Evolutionary conservation across 1,140 invertebrate species (phyloP), one percentile per base, ranked within the genome.

Genomic region (Drosophila pallidifrons): DNA sequence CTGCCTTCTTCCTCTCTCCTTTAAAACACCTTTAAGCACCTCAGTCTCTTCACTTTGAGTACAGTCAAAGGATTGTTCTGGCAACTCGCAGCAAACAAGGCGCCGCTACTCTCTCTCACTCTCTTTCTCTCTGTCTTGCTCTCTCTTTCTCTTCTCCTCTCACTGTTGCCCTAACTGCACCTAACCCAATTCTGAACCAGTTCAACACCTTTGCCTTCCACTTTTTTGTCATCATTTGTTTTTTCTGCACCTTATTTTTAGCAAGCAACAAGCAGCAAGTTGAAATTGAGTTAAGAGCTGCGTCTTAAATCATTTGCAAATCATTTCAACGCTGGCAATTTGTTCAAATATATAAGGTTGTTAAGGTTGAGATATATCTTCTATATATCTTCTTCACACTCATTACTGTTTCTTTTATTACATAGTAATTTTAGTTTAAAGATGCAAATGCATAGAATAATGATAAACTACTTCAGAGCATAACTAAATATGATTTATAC

Each of bases 51-150:
- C 20, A 8, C 6, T 20, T 38, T 57, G 35, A 20, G 32, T 57
- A 38, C 54, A 57, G 54, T 57, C 35, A 2, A 57, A 57, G 54
- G 15, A 57, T 20, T 43, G 32, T n/a, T 8, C 28, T 52, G 25
- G 11, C 49, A n/a, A 30, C 25, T 52, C 11, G 41, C n/a, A 16
- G n/a, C 11, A 32, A 28, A 28, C 11, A 11, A 54, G 51, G 25
- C 28, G 30, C 5, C 51, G 30, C 51, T 54, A 3, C 46, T 15
- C 3, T 3, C 28, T 32, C 51, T 10, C 28, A 15, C 6, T 51
- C 10, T 10, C 47, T 10, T 16, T 30, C 20, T 3, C 16, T 25
- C 10, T 51, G 20, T 25, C 20, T 25, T 25, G 20, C 5, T 28
- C 10, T n/a, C 20, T 51, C 49, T 28, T 25, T 51, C 11, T 51